Base-by-base conservation (phyloP, 2,113 vertebrate genomes). In the Anhinga anhinga region DNA sequence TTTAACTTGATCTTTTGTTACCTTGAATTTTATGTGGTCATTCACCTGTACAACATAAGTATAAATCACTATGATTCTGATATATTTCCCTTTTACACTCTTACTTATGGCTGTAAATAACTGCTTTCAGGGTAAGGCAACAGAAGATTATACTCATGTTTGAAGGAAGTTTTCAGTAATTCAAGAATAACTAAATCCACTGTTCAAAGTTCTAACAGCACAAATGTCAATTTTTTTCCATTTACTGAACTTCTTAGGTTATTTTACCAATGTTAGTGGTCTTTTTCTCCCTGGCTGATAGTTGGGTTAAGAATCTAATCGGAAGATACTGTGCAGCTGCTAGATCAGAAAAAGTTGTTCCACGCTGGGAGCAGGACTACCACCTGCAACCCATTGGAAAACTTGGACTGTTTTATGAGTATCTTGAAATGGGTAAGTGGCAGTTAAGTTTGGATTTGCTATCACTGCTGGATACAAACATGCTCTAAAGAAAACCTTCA, bases 321-420 rank as follows among this genome's bases (percentile, higher is more conserved):
- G 98, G 97, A 96, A 98, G 99, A 58, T 96, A 96, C 63, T 97
- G 97, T 71, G 96, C 96, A 49, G 94, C 97, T 58, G 95, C 88
- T 8, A 70, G 95, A 47, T 96, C 98, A 61, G 98, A 99, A 95
- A 98, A 98, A 40, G 86, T 87, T 67, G 95, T 98, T 59, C 99
- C 99, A 55, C 98, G 99, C 45, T 99, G 99, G 99, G 99, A 99
- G 84, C 98, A 99, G 38, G 99, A 99, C 96, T 99, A 99, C 93
- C 98, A 98, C 52, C 98, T 99, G 23, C 99, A 99, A 90, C 91
- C 98, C 29, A 70, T 98, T 62, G 98, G 98, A 72, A 99, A 99
- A 95, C 97, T 99, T 50, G 99, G 99, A 65, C 96, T 99, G 22
- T 99, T 99, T 96, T 98, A 99, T 92, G 99, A 99, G 79, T 99